Base-by-base conservation (phyloP, 2,888 invertebrate species). In the Adineta ricciae region DNA sequence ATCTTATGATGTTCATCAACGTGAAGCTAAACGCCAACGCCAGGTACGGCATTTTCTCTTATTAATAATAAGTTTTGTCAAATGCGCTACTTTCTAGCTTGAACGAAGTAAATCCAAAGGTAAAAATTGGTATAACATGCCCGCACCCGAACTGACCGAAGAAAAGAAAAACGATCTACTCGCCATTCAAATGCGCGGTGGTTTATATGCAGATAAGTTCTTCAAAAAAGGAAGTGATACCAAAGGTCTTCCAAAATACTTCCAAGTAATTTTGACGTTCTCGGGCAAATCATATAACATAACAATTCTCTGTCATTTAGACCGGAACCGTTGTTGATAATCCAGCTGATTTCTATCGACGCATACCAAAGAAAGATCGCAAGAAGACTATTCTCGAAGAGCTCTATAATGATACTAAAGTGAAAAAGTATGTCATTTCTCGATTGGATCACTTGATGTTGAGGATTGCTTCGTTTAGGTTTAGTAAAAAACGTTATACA, bases 141-240 rank as follows among this genome's bases (percentile, higher is more conserved):
- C 94, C 21, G 95, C 95, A 0, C 94, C 95, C 24, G 96, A 97
- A 90, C 90, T 97, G 88, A 96, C 95, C 0, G 94, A 95, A 49
- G 96, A 97, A 90, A 91, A 94, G 83, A 94, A 94, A 90, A 94
- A 94, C 89, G 97, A 98, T 90, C 92, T 99, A 21, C 93, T 95
- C 91, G 92, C 97, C 21, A 91, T 99, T 1, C 94, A 95, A 91
- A 96, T 98, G 96, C 93, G 98, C 88, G 94, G 95, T 0, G 95
- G 93, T 0, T 91, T 97, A 21, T 94, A 98, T 91, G 95, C 96
- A 0, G 96, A 96, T 90, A 94, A 94, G 87, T 97, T 97, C 91
- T 98, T 97, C 91, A 97, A 97, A 90, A 94, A 95, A 88, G 96
- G 95, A 90, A 85, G 73, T 49, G 95, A 96, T 89, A 92, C 94